These are phyloP conservation scores for Microplitis mediator DNA, from an alignment of 1,140 invertebrate genomes.

Conservation along the genomic window DNA sequence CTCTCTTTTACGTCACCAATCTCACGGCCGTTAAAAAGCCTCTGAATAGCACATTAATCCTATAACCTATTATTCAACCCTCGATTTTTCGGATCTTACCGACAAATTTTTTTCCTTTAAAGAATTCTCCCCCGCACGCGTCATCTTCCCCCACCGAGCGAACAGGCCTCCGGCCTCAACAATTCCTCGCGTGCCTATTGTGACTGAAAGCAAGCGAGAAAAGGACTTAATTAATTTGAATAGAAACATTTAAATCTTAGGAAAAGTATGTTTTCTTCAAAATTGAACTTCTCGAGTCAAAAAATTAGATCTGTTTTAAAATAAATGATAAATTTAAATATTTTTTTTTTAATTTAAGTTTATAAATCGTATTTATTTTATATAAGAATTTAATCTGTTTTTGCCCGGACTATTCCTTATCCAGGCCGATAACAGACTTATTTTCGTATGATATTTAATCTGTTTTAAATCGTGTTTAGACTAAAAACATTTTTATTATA, in stretches of 20 bases:
- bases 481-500: too few relatives aligned
- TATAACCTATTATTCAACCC: not conserved
- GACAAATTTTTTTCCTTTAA: not conserved
- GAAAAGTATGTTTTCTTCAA: not conserved
- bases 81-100: not conserved
- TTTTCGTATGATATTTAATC: too few relatives aligned
- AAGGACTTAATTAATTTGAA: not conserved
- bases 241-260: not conserved
- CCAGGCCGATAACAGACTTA: too few relatives aligned
- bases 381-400: too few relatives aligned
- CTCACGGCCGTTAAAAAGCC: slow-evolving; percentile 37
- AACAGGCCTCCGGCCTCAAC: not conserved
- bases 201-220: not conserved
- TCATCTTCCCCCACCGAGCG: not conserved
- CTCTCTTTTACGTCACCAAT: slow-evolving; percentile 32
- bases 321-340: too few relatives aligned
- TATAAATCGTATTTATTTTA: too few relatives aligned
- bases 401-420: too few relatives aligned
- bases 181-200: not conserved
- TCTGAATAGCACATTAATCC: slow-evolving; percentile 27
- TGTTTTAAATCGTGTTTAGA: too few relatives aligned
- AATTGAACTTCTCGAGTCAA: too few relatives aligned
- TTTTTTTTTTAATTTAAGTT: too few relatives aligned
- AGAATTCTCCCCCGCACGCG: not conserved
- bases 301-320: too few relatives aligned